Percentiles rank a stretch among this genome's conserved stretches.
Evolutionary conservation across 2,113 vertebrate genomes (phyloP).

Genomic region (Acanthochromis polyacanthus): DNA sequence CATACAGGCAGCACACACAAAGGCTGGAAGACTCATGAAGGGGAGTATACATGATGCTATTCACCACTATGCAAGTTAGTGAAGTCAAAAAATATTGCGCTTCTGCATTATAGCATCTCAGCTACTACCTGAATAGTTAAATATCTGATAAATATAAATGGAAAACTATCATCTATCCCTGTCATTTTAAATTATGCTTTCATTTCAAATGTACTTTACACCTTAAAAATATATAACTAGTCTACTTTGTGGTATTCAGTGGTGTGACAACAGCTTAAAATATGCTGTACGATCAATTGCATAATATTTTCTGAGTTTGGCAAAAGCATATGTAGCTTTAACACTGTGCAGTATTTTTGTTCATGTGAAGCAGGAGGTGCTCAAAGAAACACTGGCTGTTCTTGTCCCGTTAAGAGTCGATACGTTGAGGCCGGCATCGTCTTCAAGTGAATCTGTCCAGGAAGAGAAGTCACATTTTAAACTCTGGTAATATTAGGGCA

Average conservation of each 20-base stretch:
- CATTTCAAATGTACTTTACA: constrained; percentile 29
- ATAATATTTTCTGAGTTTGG: constrained; percentile 69
- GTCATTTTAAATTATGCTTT: constrained; percentile 55
- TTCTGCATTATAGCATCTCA: constrained; percentile 19
- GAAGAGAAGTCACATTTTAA: neutral
- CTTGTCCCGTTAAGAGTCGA: constrained; percentile 94
- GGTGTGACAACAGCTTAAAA: constrained; percentile 43
- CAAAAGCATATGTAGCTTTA: constrained; percentile 48
- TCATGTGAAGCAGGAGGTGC: constrained; percentile 9
- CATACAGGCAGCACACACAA: constrained; percentile 35
- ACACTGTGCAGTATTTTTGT: constrained; percentile 45
- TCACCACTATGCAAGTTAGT: constrained; percentile 25
- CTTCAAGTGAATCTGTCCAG: constrained; percentile 93
- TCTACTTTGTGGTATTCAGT: constrained; percentile 35
- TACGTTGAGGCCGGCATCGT: constrained; percentile 97
- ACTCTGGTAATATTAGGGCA: neutral
- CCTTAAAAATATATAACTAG: constrained; percentile 56
- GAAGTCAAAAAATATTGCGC: constrained; percentile 23
- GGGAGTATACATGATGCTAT: neutral
- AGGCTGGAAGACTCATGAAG: constrained; percentile 34
- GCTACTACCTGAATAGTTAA: constrained; percentile 48
- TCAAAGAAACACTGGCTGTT: constrained; percentile 93
- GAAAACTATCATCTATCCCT: constrained; percentile 16
- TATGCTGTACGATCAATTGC: constrained; percentile 54
- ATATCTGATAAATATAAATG: constrained; percentile 68